Base-by-base conservation (phyloP, 2,113 vertebrate genomes). In the Zosterops japonicus region DNA sequence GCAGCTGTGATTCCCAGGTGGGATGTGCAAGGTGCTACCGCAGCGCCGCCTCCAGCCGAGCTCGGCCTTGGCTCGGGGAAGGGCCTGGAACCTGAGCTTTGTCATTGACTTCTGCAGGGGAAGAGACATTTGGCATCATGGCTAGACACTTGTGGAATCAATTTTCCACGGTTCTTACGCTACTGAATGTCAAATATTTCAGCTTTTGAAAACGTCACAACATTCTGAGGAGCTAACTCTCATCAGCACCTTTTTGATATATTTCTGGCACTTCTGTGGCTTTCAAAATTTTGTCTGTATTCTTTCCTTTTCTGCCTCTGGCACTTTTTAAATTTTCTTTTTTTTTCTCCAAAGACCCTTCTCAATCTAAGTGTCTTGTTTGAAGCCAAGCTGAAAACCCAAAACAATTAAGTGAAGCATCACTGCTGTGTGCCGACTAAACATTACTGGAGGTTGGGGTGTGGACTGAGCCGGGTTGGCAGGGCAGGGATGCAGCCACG, bases 121-220 rank as follows among this genome's bases (percentile, higher is more conserved):
- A 91, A 96, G 86, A 83, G 85, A 83, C 35, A 65, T 85, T 96
- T 94, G 75, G 81, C 76, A 92, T 71, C 68, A 39, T 31, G 61
- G 79, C 20, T 87, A 83, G 64, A 64, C 77, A 57, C 84, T 72
- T 70, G 74, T 89, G 79, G 78, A 80, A 96, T 77, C 71, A 36
- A 82, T 93, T 96, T 96, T 78, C 95, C 42, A 84, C n/a, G 71
- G 47, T 65, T 70, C 29, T 86, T 80, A 21, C 9, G 55, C 84
- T 83, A 70, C 75, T 47, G 74, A 89, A 77, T 78, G 90, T 95
- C 78, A 92, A 70, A 46, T 90, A 90, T 87, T 78, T 71, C 71
- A 90, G 35, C 77, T 67, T 76, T 87, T 76, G 83, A 87, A 89
- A 84, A 14, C 59, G 55, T n/a, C 83, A 74, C n/a, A 44, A 80